Conservation (phyloP, 2,888 invertebrate species). For the Ophion ventricosus region DNA sequence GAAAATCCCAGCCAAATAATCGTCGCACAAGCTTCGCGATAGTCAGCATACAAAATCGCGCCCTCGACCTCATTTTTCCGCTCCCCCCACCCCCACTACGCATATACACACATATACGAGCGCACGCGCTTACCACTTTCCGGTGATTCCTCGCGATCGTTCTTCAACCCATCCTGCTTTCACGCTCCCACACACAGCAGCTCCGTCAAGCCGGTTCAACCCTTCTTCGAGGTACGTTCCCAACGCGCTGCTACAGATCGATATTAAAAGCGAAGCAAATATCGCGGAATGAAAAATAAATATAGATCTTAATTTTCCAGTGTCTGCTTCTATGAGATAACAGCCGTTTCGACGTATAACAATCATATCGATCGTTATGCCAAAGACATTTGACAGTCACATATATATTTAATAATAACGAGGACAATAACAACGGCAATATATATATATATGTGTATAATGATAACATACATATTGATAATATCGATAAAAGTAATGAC, state of each 20-base stretch:
- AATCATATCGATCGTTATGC: too few species aligned
- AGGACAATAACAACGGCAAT: too few species aligned
- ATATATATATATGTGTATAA: too few species aligned
- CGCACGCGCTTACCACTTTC: constrained; percentile 36
- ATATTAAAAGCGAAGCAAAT: not conserved
- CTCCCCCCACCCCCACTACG: constrained; percentile 1
- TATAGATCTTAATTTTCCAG: too few species aligned
- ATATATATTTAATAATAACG: not conserved
- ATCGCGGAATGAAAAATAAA: too few species aligned
- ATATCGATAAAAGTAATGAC: not conserved
- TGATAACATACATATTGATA: not conserved
- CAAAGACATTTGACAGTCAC: too few species aligned
- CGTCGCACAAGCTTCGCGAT: constrained; percentile 23
- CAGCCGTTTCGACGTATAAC: too few species aligned
- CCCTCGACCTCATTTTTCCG: constrained; percentile 65
- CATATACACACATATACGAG: not conserved
- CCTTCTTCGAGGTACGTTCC: constrained; percentile 8
- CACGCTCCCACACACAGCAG: not conserved
- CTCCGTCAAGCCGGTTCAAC: not conserved
- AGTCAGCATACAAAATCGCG: constrained; percentile 43
- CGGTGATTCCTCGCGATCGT: constrained; percentile 22
- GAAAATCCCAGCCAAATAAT: constrained; percentile 65
- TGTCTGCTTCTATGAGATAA: too few species aligned
- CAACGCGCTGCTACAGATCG: constrained; percentile 4
- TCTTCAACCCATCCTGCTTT: not conserved